Conservation (phyloP, 1,140 invertebrate genomes). For the Elymnias hypermnestra region DNA sequence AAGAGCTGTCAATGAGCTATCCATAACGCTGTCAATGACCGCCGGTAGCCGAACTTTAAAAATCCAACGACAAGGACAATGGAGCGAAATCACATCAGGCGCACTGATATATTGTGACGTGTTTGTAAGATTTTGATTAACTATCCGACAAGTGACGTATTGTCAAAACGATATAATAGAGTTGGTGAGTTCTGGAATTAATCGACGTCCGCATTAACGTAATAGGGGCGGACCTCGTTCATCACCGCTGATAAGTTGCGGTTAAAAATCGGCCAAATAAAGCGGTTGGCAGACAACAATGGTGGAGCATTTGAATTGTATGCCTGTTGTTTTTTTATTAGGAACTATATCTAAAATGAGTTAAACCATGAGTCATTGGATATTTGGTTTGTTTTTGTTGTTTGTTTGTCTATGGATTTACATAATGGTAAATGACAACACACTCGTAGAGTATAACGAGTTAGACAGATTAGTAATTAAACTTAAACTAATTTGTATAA, state of each 20-base stretch:
- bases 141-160: slow-evolving; percentile 39
- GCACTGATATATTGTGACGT: slow-evolving; percentile 44
- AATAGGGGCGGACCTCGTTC: slow-evolving; percentile 29
- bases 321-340: slow-evolving; percentile 30
- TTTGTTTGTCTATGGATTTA: too few relatives aligned
- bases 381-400: too few relatives aligned
- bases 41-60: slow-evolving; percentile 46
- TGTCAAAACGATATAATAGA: slow-evolving; percentile 48
- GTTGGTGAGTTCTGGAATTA: slow-evolving; percentile 50
- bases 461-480: too few relatives aligned
- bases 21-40: slow-evolving; percentile 36
- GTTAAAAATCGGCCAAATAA: slow-evolving; percentile 50
- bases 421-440: too few relatives aligned
- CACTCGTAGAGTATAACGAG: too few relatives aligned
- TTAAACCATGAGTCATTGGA: too few relatives aligned
- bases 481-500: too few relatives aligned
- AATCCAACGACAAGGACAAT: slow-evolving; percentile 36
- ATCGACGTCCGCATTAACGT: slow-evolving; percentile 36
- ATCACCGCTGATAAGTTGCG: slow-evolving; percentile 33
- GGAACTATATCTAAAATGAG: too few relatives aligned
- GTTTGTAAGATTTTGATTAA: slow-evolving; percentile 47
- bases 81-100: slow-evolving; percentile 6
- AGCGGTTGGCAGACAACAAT: slow-evolving; percentile 57
- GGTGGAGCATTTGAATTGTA: slow-evolving; percentile 57
- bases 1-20: slow-evolving; percentile 49